Evolutionary conservation across 1,140 invertebrate species (phyloP).

Genomic region (Macrobrachium rosenbergii): DNA sequence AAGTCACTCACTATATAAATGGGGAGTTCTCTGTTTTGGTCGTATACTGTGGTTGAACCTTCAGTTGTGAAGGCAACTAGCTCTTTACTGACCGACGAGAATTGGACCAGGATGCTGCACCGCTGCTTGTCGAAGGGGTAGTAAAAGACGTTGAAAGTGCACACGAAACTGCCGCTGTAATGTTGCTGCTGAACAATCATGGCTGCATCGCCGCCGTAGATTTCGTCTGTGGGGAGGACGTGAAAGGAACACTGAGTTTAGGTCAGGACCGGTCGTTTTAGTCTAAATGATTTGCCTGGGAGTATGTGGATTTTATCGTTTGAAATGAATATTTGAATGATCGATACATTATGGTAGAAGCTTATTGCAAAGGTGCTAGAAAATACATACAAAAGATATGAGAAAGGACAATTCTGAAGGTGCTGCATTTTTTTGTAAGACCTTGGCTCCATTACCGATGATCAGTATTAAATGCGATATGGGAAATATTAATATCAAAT

Average conservation of each 20-base stretch:
- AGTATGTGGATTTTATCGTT: no score
- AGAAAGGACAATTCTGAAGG: no score
- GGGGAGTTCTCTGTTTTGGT: not conserved
- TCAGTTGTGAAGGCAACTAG: constrained; percentile 31
- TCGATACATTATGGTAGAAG: no score
- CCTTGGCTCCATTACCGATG: no score
- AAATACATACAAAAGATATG: no score
- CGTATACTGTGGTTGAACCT: not conserved
- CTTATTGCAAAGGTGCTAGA: no score
- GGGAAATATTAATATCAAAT: no score
- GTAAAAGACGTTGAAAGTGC: constrained; percentile 47
- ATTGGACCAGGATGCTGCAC: constrained; percentile 31
- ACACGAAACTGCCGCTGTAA: constrained; percentile 49
- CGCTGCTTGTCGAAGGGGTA: constrained; percentile 48
- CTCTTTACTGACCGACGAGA: constrained; percentile 36
- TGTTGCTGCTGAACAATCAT: constrained; percentile 30
- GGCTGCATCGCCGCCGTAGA: constrained; percentile 12
- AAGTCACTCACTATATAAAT: constrained; percentile 18
- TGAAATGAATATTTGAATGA: no score
- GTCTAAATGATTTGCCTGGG: not conserved
- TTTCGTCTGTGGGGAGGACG: not conserved
- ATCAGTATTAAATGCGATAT: no score
- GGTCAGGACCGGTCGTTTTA: not conserved
- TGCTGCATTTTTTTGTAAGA: no score
- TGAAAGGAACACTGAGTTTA: not conserved